Percentiles rank a stretch among this genome's conserved stretches.
Evolutionary conservation across 2,797 vertebrate species (phyloP).

Genomic region (Mus caroli): DNA sequence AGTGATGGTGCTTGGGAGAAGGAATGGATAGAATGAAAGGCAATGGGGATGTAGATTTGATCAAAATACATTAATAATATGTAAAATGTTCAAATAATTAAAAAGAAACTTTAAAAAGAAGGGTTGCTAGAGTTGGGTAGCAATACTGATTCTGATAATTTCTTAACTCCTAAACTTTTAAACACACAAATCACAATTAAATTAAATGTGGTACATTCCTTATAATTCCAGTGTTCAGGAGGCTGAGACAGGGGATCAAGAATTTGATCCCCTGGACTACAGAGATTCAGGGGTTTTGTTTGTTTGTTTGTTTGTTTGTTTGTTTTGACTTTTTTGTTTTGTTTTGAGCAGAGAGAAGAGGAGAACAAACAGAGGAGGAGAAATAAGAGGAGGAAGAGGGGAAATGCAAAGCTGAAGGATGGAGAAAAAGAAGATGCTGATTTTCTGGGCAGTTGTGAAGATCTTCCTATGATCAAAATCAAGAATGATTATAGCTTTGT

Average conservation of each 20-base stretch:
- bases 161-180: neutral
- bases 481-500: constrained; percentile 38
- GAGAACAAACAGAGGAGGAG: neutral
- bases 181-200: neutral
- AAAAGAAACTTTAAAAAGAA: neutral
- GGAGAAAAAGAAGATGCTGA: no score
- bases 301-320: no score
- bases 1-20: no score
- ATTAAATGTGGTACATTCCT: neutral
- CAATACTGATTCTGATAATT: neutral
- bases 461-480: constrained; percentile 38
- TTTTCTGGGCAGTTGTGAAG: neutral
- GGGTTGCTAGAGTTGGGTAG: neutral
- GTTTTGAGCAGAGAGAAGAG: no score
- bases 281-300: neutral
- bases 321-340: no score
- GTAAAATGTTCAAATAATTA: neutral
- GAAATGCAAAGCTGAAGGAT: neutral
- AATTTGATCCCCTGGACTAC: neutral
- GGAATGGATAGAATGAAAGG: neutral
- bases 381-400: neutral
- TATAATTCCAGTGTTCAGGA: neutral
- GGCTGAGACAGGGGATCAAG: neutral
- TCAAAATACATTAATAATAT: neutral
- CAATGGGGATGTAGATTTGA: neutral